Evolutionary conservation across 2,888 invertebrate species (phyloP), one percentile per base, ranked within the genome.

Genomic region (Napeogenes sylphis): DNA sequence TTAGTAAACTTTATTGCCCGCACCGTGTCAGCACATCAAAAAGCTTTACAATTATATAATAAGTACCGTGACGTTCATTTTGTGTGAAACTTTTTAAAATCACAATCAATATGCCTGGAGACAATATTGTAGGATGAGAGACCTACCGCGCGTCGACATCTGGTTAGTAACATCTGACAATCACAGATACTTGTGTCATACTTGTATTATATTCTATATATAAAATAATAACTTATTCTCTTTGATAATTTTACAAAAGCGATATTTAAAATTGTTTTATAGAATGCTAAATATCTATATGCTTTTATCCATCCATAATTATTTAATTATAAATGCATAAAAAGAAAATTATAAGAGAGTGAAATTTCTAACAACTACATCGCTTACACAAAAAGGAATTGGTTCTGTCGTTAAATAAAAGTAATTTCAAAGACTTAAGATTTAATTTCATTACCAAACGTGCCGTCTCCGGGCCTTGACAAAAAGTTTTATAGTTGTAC

Each of bases 101-200:
- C 13, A 59, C 56, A 35, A 51, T 45, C 21, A 21, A 53, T 45
- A 46, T 46, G 45, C 46, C 38, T 57, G 54, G 56, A 64, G 62
- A 61, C 58, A 65, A 68, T 66, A 60, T 62, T 83, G 77, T 81
- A 73, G 77, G 77, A 69, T 71, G 71, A 71, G 71, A 71, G 85
- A 84, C 87, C 87, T 77, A 84, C 89, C 89, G 82, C 86, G 74
- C 78, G 75, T 65, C 75, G 82, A 78, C 90, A 90, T 90, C 86
- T 90, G 90, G 82, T 86, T 87, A 85, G 85, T 87, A 89, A 86
- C 88, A 85, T 79, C 82, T 84, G 87, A 87, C 86, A 87, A 84
- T 87, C 83, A 71, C 83, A 77, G 87, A 85, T 84, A 85, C 79
- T 79, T 72, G 74, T 70, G 74, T 78, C 74, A 64, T 66, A 60